phyloP scores from a whole-genome alignment of 2,888 invertebrate genomes.

The Andrena camellia region DNA sequence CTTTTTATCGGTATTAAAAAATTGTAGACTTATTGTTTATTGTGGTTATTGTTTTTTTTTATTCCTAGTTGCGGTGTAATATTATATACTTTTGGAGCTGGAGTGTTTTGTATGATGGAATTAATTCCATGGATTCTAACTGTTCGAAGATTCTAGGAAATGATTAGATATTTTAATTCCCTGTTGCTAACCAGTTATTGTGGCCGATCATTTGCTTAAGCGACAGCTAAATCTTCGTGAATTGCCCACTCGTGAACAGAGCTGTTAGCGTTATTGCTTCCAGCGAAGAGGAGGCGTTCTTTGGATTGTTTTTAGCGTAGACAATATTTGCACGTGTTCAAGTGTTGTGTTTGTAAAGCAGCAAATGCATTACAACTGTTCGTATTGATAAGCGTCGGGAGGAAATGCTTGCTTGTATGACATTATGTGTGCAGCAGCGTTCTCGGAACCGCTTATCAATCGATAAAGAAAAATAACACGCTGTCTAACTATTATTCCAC shows the following conservation, averaged over 20 bases:
- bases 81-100: too few relatives aligned
- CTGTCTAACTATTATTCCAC: neutral
- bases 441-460: neutral
- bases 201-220: neutral
- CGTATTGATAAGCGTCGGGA: constrained; percentile 1
- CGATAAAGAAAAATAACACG: neutral
- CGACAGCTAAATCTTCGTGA: neutral
- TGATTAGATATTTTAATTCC: neutral
- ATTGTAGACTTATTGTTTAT: neutral
- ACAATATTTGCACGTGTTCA: neutral
- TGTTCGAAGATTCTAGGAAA: neutral
- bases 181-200: neutral
- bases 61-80: too few relatives aligned
- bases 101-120: neutral
- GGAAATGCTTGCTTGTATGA: neutral
- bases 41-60: neutral
- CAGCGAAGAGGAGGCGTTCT: neutral
- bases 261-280: neutral
- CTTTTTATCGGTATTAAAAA: neutral
- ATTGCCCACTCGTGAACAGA: too few relatives aligned
- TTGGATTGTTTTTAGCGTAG: neutral
- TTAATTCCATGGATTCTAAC: neutral
- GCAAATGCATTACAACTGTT: neutral
- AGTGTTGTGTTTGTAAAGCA: neutral
- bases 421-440: neutral